Conservation (phyloP, 1,140 invertebrate genomes). For the Pseudomyrmex concolor region DNA sequence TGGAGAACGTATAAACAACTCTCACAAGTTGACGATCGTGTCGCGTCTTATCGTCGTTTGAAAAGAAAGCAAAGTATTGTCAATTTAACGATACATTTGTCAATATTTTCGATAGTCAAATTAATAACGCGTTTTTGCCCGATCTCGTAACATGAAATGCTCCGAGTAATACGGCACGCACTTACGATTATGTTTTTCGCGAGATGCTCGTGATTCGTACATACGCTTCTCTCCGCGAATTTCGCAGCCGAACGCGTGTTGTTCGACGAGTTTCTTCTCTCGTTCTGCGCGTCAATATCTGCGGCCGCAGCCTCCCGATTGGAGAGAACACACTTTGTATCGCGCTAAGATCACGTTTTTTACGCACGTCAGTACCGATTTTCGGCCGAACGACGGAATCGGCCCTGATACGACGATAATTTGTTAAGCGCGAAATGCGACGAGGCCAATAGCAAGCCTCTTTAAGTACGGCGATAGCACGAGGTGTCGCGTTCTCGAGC, state of each 20-base stretch:
- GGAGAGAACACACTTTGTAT: constrained; percentile 1
- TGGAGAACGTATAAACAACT: background rate
- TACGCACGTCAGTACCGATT: background rate
- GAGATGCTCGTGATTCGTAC: constrained; percentile 10
- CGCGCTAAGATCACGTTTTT: background rate
- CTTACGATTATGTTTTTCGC: background rate
- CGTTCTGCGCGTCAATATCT: background rate
- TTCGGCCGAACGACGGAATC: background rate
- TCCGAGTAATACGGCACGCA: background rate
- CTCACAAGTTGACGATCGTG: too few species aligned
- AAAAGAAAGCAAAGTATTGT: constrained; percentile 36
- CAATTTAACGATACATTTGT: constrained; percentile 2
- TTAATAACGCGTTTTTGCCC: constrained; percentile 16
- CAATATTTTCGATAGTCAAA: background rate
- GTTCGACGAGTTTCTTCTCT: constrained; percentile 3
- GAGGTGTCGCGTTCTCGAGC: constrained; percentile 74
- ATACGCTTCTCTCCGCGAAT: background rate
- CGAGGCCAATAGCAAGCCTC: background rate
- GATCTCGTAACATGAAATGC: constrained; percentile 13
- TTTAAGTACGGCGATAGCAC: constrained; percentile 46
- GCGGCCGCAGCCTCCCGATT: background rate
- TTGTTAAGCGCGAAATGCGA: constrained; percentile 3
- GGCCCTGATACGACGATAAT: background rate
- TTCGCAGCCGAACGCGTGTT: background rate
- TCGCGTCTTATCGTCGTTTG: background rate